Conservation (phyloP, 2,113 vertebrate species). For the Corythoichthys intestinalis region DNA sequence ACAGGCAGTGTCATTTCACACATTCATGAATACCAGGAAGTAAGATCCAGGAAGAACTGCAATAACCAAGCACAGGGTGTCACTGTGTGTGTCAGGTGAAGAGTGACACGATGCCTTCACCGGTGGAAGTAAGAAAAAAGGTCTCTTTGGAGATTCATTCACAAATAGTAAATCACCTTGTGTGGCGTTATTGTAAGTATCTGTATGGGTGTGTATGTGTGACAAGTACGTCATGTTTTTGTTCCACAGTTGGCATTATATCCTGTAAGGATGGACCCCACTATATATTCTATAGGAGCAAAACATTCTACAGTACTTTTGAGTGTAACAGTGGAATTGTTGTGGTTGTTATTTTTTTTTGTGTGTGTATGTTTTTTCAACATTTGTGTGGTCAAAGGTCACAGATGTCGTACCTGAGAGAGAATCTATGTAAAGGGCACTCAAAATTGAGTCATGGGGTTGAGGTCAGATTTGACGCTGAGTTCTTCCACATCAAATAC, state of each 20-base stretch:
- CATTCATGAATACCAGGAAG: constrained; percentile 33
- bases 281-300: constrained; percentile 19
- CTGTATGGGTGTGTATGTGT: constrained; percentile 21
- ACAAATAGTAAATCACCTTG: constrained; percentile 9
- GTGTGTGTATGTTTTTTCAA: neutral
- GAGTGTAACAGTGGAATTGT: neutral
- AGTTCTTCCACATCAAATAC: neutral
- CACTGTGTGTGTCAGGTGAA: constrained; percentile 22
- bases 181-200: constrained; percentile 11
- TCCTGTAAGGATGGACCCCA: constrained; percentile 46
- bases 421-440: neutral
- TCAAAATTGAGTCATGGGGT: neutral
- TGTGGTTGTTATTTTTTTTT: neutral
- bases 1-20: constrained; percentile 40
- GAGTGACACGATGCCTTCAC: constrained; percentile 4
- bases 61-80: constrained; percentile 33
- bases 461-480: neutral
- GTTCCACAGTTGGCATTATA: constrained; percentile 26
- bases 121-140: constrained; percentile 36
- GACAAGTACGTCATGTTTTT: constrained; percentile 36
- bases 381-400: neutral
- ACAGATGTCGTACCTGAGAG: neutral
- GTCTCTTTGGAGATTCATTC: constrained; percentile 24
- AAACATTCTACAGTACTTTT: neutral
- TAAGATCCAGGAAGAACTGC: constrained; percentile 41